A percentile compares a stretch with the other conserved stretches of the same genome.
Evolutionary conservation across 2,113 vertebrate genomes (phyloP).

Genomic region (Fregetta grallaria): DNA sequence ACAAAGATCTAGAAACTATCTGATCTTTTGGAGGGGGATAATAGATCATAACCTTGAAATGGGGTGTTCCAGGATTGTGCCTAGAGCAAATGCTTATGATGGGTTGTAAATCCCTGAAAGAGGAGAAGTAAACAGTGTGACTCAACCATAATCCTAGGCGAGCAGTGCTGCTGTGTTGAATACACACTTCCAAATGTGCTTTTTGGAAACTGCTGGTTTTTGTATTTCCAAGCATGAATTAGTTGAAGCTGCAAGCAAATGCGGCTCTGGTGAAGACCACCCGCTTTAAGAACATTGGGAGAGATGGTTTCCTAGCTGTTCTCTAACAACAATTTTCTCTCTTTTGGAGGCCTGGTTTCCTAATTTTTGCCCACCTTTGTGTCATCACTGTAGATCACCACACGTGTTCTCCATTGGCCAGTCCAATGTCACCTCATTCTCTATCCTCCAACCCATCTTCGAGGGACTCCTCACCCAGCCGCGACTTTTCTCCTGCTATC

Average conservation of each 20-base stretch:
- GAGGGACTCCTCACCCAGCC: slow-evolving; percentile 94
- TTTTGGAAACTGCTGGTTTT: neutral
- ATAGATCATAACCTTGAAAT: neutral
- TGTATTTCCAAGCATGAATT: neutral
- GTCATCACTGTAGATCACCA: slow-evolving; percentile 86
- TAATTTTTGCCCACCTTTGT: slow-evolving; percentile 53
- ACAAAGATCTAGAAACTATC: neutral
- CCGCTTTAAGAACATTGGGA: neutral
- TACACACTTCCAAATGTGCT: neutral
- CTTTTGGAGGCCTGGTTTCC: slow-evolving; percentile 14
- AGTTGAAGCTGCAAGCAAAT: slow-evolving; percentile 17
- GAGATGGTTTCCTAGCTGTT: neutral
- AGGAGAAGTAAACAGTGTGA: neutral
- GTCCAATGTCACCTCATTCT: slow-evolving; percentile 97
- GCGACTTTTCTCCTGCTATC: slow-evolving; percentile 90
- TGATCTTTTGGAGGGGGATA: neutral
- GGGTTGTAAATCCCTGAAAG: neutral
- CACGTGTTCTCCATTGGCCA: slow-evolving; percentile 91
- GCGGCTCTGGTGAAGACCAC: neutral
- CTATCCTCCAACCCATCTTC: slow-evolving; percentile 97
- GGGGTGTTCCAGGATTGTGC: neutral
- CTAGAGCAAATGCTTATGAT: neutral
- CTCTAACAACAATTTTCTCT: slow-evolving; percentile 46
- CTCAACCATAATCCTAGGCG: neutral
- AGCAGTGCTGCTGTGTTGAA: neutral